These are phyloP conservation scores for Achlya flavicornis DNA, from an alignment of 2,888 invertebrate species.

Conservation along the genomic window DNA sequence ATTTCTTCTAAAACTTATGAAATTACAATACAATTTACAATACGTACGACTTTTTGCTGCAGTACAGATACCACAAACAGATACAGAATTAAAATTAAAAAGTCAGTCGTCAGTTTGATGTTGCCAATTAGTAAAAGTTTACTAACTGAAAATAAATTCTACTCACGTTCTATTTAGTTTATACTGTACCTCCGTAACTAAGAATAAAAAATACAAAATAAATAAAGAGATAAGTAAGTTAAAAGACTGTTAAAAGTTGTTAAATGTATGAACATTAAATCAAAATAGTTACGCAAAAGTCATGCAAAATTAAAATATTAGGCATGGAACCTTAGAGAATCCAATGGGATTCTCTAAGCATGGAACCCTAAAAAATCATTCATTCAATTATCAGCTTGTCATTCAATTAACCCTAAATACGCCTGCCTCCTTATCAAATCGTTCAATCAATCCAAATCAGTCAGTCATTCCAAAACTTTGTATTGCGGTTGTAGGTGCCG, in stretches of 20 bases:
- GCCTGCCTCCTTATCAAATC: not conserved
- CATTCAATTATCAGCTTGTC: slow-evolving; percentile 25
- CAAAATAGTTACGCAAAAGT: too few species aligned
- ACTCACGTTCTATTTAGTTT: too few species aligned
- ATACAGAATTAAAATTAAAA: not conserved
- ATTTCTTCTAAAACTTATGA: slow-evolving; percentile 41
- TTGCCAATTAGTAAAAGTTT: not conserved
- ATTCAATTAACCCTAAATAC: slow-evolving; percentile 30
- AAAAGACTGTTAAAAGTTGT: too few species aligned
- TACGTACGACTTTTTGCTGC: not conserved
- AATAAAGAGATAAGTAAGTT: too few species aligned
- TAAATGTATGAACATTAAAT: too few species aligned
- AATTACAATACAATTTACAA: not conserved
- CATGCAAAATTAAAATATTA: too few species aligned
- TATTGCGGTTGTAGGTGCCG: slow-evolving; percentile 24
- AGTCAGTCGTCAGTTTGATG: not conserved
- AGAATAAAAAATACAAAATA: too few species aligned
- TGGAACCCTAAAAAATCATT: slow-evolving; percentile 22
- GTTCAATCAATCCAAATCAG: not conserved
- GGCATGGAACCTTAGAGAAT: too few species aligned
- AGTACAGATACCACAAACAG: too few species aligned
- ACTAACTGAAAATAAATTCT: not conserved
- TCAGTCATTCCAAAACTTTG: slow-evolving; percentile 35
- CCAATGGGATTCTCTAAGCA: too few species aligned
- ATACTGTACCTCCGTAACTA: too few species aligned